phyloP scores from a whole-genome alignment of 2,888 invertebrate species.

The Dryobota labecula region DNA sequence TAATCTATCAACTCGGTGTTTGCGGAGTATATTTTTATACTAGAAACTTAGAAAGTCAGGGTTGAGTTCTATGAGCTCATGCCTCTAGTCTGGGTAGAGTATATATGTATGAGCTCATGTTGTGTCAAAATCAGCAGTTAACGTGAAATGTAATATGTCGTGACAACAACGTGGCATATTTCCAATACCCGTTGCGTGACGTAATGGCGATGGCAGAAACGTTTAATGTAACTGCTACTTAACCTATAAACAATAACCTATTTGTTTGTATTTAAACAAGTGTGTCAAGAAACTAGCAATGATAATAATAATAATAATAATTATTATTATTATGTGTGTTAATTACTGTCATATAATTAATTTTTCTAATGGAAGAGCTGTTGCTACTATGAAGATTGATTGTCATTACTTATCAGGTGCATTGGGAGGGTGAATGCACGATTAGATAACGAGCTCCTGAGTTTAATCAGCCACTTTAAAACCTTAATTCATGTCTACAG shows the following conservation, averaged over 20 bases:
- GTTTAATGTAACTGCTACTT: slow-evolving; percentile 27
- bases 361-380: neutral
- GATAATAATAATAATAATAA: neutral
- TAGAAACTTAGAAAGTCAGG: slow-evolving; percentile 5
- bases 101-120: slow-evolving; percentile 31
- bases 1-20: neutral
- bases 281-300: neutral
- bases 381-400: neutral
- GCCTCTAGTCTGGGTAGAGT: neutral
- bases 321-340: neutral
- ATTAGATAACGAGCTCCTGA: slow-evolving; percentile 10
- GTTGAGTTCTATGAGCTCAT: slow-evolving; percentile 14
- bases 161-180: slow-evolving; percentile 51
- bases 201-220: slow-evolving; percentile 36
- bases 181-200: slow-evolving; percentile 43
- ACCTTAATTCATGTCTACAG: neutral
- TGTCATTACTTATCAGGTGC: slow-evolving; percentile 2
- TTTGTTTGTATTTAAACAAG: slow-evolving; percentile 24
- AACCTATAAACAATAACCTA: slow-evolving; percentile 21
- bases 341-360: neutral
- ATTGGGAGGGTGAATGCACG: slow-evolving; percentile 5
- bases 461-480: slow-evolving; percentile 8
- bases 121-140: slow-evolving; percentile 43
- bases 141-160: slow-evolving; percentile 36
- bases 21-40: neutral